Conservation (phyloP, 2,888 invertebrate genomes). For the Hanleya hanleyi region DNA sequence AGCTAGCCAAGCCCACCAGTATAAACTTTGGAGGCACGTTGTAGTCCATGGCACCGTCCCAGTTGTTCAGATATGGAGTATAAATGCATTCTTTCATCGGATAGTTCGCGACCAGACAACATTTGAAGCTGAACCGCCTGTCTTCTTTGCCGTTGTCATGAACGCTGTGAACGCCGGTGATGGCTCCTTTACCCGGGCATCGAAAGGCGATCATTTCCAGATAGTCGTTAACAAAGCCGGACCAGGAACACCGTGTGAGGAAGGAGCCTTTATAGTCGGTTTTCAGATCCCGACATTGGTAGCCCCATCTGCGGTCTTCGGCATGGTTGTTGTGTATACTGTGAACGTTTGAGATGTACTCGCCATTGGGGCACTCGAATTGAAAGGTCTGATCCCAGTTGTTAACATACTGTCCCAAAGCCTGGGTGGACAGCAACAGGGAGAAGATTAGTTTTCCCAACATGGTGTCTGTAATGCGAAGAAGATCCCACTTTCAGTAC, state of each 20-base stretch:
- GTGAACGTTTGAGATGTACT: constrained; percentile 12
- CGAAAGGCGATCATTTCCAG: constrained; percentile 29
- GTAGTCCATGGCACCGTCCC: not conserved
- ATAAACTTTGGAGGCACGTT: not conserved
- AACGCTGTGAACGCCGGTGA: constrained; percentile 37
- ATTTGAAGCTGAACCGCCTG: constrained; percentile 37
- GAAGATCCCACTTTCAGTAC: too few species aligned
- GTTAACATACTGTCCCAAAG: constrained; percentile 11
- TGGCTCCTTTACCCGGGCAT: constrained; percentile 29
- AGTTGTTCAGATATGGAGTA: not conserved
- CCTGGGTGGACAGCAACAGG: not conserved
- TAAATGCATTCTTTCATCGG: not conserved
- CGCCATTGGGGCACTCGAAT: constrained; percentile 18
- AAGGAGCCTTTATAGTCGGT: not conserved
- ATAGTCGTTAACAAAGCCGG: constrained; percentile 30
- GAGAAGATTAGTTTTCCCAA: too few species aligned
- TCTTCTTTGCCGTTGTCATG: constrained; percentile 41
- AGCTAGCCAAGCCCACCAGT: not conserved
- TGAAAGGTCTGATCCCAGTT: constrained; percentile 17
- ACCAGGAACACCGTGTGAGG: not conserved
- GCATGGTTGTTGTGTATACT: constrained; percentile 26
- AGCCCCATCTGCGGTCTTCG: constrained; percentile 25
- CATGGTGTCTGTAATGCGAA: too few species aligned
- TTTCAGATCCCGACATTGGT: constrained; percentile 6
- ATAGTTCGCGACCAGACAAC: constrained; percentile 24